Conservation (phyloP, 2,113 vertebrate genomes). For the Suncus etruscus region DNA sequence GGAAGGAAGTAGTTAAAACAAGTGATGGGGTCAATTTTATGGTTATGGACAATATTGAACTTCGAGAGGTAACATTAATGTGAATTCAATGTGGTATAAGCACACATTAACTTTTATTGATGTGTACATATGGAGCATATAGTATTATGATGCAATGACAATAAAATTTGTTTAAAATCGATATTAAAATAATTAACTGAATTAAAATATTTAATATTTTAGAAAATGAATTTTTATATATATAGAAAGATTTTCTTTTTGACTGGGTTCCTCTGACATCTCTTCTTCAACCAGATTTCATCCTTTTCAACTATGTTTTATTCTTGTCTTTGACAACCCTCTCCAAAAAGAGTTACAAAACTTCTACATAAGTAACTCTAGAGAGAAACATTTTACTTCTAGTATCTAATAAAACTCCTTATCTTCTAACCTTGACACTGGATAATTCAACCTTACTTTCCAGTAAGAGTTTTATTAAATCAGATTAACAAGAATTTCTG, state of each 20-base stretch:
- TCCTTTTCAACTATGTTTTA: too few relatives aligned
- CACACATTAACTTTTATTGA: background rate
- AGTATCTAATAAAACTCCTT: slow-evolving; percentile 9
- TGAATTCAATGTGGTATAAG: background rate
- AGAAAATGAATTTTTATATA: background rate
- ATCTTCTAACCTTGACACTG: background rate
- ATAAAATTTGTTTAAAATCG: background rate
- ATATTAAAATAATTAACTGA: background rate
- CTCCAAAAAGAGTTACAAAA: background rate
- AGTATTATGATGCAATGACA: background rate
- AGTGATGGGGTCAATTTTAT: background rate
- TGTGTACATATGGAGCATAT: background rate
- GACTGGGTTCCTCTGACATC: background rate
- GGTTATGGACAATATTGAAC: background rate
- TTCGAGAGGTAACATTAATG: background rate
- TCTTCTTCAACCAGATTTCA: background rate
- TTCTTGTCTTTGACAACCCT: background rate
- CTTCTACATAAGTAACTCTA: background rate
- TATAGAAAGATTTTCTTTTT: background rate
- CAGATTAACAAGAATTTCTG: too few relatives aligned
- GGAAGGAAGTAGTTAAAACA: background rate
- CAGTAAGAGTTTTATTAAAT: too few relatives aligned
- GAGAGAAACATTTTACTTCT: background rate
- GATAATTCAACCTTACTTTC: background rate
- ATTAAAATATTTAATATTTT: slow-evolving; percentile 6